Evolutionary conservation across 2,797 vertebrate species (phyloP), one percentile per base, ranked within the genome.

Genomic region (Myotis daubentonii): DNA sequence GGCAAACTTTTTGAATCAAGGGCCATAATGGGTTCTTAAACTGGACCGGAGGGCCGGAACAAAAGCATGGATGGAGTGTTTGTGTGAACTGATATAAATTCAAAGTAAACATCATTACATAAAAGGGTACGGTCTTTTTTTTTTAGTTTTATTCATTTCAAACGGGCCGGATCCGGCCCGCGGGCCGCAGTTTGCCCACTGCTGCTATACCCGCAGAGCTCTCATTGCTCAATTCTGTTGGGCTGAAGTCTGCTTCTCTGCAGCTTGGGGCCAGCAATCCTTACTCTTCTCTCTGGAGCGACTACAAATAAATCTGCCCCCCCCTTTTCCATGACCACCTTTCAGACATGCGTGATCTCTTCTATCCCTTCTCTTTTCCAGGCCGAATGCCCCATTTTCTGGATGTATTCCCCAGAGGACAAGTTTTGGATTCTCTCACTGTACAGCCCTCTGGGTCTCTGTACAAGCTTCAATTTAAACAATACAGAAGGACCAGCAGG

Each of bases 281-380:
- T 82, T 38, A 10, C 28, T 91, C 57, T 91, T 57, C 20, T 96
- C 53, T 78, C 78, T 19, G 75, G 78, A 70, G 41, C n/a, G 72
- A 84, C 86, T 93, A 83, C 55, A 60, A 94, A 90, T 66, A 92
- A 87, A 78, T 75, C 41, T 80, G 19, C 55, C 71, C 92, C 22
- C 22, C 55, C 60, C 20, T 57, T 80, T 82, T 33, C 53, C 8
- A 41, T 13, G 71, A 72, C 57, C 84, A 41, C 33, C 11, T 87
- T 75, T 91, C 83, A 49, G 88, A 68, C 33, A 75, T 0, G 1
- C 8, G 5, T 22, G 57, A 74, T n/a, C 30, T 68, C 30, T 75
- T 70, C 7, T 2, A 17, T 53, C 11, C 16, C 49, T 60, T 75
- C 10, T 83, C 68, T 89, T 55, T 75, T 83, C 66, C 30, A 60